phyloP scores from a whole-genome alignment of 2,888 invertebrate genomes.

The Carpatolechia fugitivella region DNA sequence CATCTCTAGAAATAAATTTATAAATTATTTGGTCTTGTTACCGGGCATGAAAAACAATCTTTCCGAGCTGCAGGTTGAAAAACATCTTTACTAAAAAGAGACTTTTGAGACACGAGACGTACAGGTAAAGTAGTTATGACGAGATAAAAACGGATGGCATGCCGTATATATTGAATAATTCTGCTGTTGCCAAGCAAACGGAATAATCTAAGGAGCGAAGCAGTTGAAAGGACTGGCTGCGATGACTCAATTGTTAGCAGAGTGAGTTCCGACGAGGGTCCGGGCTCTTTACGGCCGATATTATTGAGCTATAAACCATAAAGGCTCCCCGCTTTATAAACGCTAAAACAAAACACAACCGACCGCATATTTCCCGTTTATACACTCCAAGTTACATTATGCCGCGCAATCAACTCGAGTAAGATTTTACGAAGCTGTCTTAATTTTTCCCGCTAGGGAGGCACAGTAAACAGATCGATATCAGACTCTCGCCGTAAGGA shows the following conservation, averaged over 20 bases:
- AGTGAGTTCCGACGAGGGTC: conserved; percentile 54
- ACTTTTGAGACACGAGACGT: too few relatives aligned
- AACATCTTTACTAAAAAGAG: too few relatives aligned
- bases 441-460: conserved; percentile 38
- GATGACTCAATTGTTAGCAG: conserved; percentile 61
- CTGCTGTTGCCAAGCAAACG: conserved; percentile 39
- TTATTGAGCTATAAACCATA: conserved; percentile 73
- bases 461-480: conserved; percentile 22
- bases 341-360: conserved; percentile 62
- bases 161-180: conserved; percentile 26
- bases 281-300: conserved; percentile 63
- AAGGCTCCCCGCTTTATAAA: conserved; percentile 62
- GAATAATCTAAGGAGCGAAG: conserved; percentile 53
- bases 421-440: conserved; percentile 47
- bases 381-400: conserved; percentile 52
- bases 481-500: not conserved
- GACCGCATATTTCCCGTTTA: conserved; percentile 62
- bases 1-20: too few relatives aligned
- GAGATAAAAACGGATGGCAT: conserved; percentile 32
- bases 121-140: conserved; percentile 10
- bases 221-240: conserved; percentile 48
- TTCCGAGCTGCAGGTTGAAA: too few relatives aligned
- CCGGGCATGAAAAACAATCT: too few relatives aligned
- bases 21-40: too few relatives aligned
- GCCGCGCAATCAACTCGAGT: conserved; percentile 46